Base-by-base conservation (phyloP, 2,888 invertebrate species). In the Diplazon laetatorius region DNA sequence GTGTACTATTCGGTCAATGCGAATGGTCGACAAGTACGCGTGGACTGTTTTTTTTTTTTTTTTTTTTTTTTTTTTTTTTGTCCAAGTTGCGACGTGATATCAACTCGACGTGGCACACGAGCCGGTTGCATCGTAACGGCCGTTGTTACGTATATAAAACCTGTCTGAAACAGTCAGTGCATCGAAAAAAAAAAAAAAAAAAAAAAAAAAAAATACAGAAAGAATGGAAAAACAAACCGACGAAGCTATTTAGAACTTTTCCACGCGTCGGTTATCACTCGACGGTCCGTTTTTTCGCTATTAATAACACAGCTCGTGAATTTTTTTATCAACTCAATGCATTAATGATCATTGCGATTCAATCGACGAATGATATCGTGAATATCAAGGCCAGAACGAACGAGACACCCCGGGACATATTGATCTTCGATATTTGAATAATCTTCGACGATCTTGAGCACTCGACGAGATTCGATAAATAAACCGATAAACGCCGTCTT, bases 21-120 rank as follows among this genome's bases (percentile, higher is more conserved):
- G 62, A 69, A 46, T 62, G 20, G 52, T 55, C 44, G 20, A 16
- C 22, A 63, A 68, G 44, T 44, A 2, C 42, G 57, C 42, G 50
- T 20, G 20, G 10, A 20, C 9, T 6, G 9, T 30, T 30, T 10
- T n/a, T 42, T 42, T 4, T n/a, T 4, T 10, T 42, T 42, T n/a
- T 42, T 37, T 46, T 48, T 10, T 62, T 74, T 76, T 50, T n/a
- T n/a, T n/a, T n/a, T n/a, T n/a, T n/a, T n/a, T n/a, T n/a, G n/a
- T n/a, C n/a, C 35, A 16, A 59, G 35, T 30, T 46, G 6, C 39
- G 48, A 50, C 59, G 39, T 22, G 35, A 62, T 44, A 68, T 44
- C 50, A 37, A 30, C 42, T 16, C 18, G 14, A 25, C 10, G 42
- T 30, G 18, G n/a, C n/a, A 42, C 37, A 9, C 44, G 44, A 16